A percentile compares a stretch with the other conserved stretches of the same genome.
Conservation (phyloP, 1,140 invertebrate species). For the Gonatopus flavifemur region DNA sequence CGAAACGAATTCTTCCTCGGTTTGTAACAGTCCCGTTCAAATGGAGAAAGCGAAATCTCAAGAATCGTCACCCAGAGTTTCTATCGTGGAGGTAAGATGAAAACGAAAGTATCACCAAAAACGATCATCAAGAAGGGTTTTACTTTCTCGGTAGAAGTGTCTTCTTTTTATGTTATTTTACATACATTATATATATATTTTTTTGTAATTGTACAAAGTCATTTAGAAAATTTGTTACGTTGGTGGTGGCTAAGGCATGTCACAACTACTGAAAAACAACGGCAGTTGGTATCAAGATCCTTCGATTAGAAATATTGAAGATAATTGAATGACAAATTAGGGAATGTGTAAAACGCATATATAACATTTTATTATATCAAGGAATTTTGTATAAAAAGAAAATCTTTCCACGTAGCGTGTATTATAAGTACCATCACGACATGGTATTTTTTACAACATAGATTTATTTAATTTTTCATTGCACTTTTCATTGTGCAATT, state of each 20-base stretch:
- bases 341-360: too few relatives aligned
- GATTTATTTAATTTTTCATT: background rate
- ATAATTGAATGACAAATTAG: too few relatives aligned
- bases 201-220: conserved; percentile 10
- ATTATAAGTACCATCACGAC: too few relatives aligned
- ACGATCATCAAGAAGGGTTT: too few relatives aligned
- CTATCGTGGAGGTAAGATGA: conserved; percentile 48
- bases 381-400: too few relatives aligned
- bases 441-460: too few relatives aligned
- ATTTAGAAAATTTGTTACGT: conserved; percentile 9
- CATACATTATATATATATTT: conserved; percentile 2
- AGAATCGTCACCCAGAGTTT: conserved; percentile 41
- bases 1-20: conserved; percentile 35
- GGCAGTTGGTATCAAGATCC: too few relatives aligned
- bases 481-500: background rate
- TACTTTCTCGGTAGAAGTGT: too few relatives aligned
- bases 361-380: too few relatives aligned
- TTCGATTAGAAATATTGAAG: too few relatives aligned
- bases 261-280: background rate
- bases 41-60: conserved; percentile 30
- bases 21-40: conserved; percentile 29
- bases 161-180: too few relatives aligned
- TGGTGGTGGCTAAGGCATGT: conserved; percentile 22
- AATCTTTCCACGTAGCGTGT: too few relatives aligned
- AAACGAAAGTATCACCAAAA: conserved; percentile 7